Evolutionary conservation across 1,140 invertebrate genomes (phyloP).

Genomic region (Dryas iulia): DNA sequence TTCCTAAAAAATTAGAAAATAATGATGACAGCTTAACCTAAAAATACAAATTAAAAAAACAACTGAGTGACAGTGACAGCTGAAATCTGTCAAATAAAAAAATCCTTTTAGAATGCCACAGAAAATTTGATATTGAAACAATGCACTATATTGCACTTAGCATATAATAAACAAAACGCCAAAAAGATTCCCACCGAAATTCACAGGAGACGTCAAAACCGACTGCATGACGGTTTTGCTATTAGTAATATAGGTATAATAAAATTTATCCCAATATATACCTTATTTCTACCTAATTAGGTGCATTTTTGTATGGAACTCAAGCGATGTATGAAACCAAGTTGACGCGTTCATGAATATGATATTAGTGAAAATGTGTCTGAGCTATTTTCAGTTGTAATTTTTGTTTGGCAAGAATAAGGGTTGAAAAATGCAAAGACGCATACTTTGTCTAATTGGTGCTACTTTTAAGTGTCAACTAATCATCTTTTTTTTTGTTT

Average conservation of each 20-base stretch:
- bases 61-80: too few relatives aligned
- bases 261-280: background rate
- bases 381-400: slow-evolving; percentile 12
- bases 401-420: slow-evolving; percentile 16
- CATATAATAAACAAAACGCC: background rate
- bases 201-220: slow-evolving; percentile 1
- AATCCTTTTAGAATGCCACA: background rate
- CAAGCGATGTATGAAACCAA: background rate
- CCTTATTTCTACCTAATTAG: background rate
- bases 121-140: background rate
- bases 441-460: background rate
- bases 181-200: slow-evolving; percentile 6
- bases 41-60: too few relatives aligned
- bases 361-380: slow-evolving; percentile 19
- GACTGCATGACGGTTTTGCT: slow-evolving; percentile 3
- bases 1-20: too few relatives aligned
- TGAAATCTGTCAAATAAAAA: too few relatives aligned
- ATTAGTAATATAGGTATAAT: background rate
- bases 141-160: background rate
- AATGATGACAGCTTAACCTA: too few relatives aligned
- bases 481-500: too few relatives aligned
- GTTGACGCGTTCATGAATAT: slow-evolving; percentile 20
- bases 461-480: background rate
- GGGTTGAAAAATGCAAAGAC: background rate
- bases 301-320: background rate